Percentiles rank a stretch among this genome's conserved stretches.
These are phyloP conservation scores for Cyclophora punctaria DNA, from an alignment of 2,888 invertebrate genomes.

Conservation along the genomic window DNA sequence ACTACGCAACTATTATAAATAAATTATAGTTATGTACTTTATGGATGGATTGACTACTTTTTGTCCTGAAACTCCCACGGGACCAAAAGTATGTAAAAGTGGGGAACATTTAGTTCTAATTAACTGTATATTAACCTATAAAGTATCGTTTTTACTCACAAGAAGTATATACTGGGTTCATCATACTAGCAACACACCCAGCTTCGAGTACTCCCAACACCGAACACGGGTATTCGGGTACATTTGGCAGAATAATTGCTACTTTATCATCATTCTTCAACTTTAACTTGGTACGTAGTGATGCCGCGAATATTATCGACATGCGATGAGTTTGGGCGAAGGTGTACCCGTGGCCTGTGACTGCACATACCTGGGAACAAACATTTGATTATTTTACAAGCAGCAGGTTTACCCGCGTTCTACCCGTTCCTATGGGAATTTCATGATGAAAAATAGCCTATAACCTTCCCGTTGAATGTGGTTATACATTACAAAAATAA, in stretches of 20 bases:
- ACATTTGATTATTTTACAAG: background rate
- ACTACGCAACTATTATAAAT: no score
- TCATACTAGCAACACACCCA: slow-evolving; percentile 79
- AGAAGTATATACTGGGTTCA: slow-evolving; percentile 77
- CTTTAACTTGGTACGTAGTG: slow-evolving; percentile 78
- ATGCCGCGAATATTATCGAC: slow-evolving; percentile 77
- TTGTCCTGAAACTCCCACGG: no score
- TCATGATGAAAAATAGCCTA: no score
- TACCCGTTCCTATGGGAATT: no score
- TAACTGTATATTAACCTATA: no score
- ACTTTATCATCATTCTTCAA: slow-evolving; percentile 79
- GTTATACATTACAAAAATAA: no score
- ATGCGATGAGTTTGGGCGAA: slow-evolving; percentile 79
- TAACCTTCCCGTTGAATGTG: no score
- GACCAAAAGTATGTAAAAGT: no score
- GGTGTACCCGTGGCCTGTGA: slow-evolving; percentile 83
- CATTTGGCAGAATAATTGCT: slow-evolving; percentile 82
- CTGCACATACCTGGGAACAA: slow-evolving; percentile 78
- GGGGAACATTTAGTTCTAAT: no score
- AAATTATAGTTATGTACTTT: no score
- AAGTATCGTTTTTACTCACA: slow-evolving; percentile 30
- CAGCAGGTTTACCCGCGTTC: background rate
- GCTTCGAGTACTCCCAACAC: slow-evolving; percentile 80
- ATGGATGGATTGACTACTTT: no score
- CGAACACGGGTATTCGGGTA: slow-evolving; percentile 82